Conservation (phyloP, 92 coral and sea anemone genomes). For the Palythoa grandis region DNA sequence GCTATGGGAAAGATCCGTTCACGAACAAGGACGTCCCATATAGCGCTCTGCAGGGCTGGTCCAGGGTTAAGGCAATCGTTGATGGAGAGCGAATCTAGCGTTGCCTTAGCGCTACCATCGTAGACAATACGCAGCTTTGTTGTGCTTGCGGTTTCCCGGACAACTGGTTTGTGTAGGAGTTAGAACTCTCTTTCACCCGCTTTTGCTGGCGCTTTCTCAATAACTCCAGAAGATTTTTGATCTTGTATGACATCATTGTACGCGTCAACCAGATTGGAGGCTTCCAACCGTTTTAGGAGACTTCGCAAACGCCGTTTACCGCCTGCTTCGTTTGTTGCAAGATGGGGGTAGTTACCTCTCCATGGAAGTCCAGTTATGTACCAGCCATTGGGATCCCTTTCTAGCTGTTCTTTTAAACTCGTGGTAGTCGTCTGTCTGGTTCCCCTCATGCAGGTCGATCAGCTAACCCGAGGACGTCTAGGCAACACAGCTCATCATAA, state of each 20-base stretch:
- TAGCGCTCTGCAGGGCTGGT: background rate
- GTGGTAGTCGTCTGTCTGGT: too few relatives aligned
- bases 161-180: background rate
- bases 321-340: too few relatives aligned
- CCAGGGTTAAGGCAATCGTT: slow-evolving; percentile 1
- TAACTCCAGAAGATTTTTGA: background rate
- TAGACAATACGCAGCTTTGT: background rate
- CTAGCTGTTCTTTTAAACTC: too few relatives aligned
- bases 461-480: too few relatives aligned
- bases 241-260: background rate
- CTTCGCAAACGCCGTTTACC: too few relatives aligned
- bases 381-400: too few relatives aligned
- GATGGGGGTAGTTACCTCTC: too few relatives aligned
- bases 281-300: too few relatives aligned
- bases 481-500: too few relatives aligned
- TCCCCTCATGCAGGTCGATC: too few relatives aligned
- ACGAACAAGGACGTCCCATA: background rate
- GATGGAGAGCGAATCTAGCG: background rate
- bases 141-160: background rate
- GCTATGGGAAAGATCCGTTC: background rate
- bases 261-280: too few relatives aligned
- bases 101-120: background rate
- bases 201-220: background rate
- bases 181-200: background rate
- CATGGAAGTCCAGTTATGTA: too few relatives aligned